Evolutionary conservation across 2,113 vertebrate species (phyloP).

Genomic region (Lepus timidus): DNA sequence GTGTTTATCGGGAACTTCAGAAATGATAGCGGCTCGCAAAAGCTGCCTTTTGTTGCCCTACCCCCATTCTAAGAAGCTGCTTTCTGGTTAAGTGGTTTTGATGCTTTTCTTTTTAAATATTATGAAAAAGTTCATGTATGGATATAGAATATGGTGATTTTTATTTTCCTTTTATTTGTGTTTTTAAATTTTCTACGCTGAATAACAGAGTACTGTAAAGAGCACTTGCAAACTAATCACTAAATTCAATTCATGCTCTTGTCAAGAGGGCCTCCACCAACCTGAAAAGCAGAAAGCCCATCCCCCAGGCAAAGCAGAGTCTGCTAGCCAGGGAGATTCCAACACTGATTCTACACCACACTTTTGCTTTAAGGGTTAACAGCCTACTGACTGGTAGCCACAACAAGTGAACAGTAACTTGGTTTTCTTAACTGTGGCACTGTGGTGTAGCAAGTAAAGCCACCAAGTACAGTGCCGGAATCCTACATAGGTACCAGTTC

Average conservation of each 20-base stretch:
- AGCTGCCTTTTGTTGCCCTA: background rate
- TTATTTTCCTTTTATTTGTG: conserved; percentile 45
- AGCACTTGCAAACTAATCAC: background rate
- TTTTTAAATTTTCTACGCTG: conserved; percentile 21
- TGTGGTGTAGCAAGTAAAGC: too few relatives aligned
- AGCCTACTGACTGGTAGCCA: background rate
- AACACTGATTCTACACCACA: background rate
- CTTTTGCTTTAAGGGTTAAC: background rate
- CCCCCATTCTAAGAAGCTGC: background rate
- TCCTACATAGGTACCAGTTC: too few relatives aligned
- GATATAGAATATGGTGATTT: background rate
- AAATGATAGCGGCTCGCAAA: background rate
- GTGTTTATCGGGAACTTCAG: background rate
- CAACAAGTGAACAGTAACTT: background rate
- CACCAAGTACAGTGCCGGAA: too few relatives aligned
- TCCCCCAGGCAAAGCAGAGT: background rate
- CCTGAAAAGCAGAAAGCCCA: background rate
- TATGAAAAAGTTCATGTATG: background rate
- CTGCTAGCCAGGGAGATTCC: background rate
- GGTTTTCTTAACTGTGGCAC: background rate
- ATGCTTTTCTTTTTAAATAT: conserved; percentile 38
- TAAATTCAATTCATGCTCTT: background rate
- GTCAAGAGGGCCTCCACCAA: background rate
- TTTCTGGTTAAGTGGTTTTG: conserved; percentile 10
- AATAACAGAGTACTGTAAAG: conserved; percentile 11